Base-by-base conservation (phyloP, 2,888 invertebrate genomes). In the Galeopsomyia nigrocyanea region DNA sequence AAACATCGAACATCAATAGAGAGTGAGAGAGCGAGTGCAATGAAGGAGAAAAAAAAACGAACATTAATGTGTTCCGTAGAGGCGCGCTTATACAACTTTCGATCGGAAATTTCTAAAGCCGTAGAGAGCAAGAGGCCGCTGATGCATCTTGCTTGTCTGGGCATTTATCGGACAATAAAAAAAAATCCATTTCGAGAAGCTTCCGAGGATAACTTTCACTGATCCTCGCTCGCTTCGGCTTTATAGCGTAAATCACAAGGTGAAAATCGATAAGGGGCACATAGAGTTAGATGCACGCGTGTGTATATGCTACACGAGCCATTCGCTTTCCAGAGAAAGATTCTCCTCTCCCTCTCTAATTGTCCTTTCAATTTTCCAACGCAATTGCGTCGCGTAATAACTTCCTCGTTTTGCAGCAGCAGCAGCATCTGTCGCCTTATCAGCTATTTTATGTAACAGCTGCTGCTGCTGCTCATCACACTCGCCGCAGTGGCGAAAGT, bases 171-270 rank as follows among this genome's bases (percentile, higher is more conserved):
- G 47, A 47, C 60, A 46, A 53, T 53, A 31, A 68, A 31, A 9
- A 39, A 68, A 65, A 63, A 50, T 63, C 10, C 22, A 26, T 61
- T 60, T 62, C 57, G 56, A 68, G 64, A 71, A 67, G 63, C 71
- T 68, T 74, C 71, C 53, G 56, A 63, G 63, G 51, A 66, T 71
- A 76, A 39, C 76, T 76, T 76, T 76, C 74, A 74, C 76, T 76
- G 64, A 55, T 74, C 47, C 17, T 10, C n/a, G n/a, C n/a, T n/a
- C n/a, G 19, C 63, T 14, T 17, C 16, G 5, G 17, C 60, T 16
- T n/a, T 31, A n/a, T 13, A 39, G 22, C 53, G 55, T 70, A 56
- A 63, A 67, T 67, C 55, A 55, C 55, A 21, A 60, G 55, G 64
- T 62, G 66, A 74, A 74, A 67, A 74, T 74, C 61, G 69, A 69